phyloP scores from a whole-genome alignment of 2,113 vertebrate genomes.

The Hymenochirus boettgeri region DNA sequence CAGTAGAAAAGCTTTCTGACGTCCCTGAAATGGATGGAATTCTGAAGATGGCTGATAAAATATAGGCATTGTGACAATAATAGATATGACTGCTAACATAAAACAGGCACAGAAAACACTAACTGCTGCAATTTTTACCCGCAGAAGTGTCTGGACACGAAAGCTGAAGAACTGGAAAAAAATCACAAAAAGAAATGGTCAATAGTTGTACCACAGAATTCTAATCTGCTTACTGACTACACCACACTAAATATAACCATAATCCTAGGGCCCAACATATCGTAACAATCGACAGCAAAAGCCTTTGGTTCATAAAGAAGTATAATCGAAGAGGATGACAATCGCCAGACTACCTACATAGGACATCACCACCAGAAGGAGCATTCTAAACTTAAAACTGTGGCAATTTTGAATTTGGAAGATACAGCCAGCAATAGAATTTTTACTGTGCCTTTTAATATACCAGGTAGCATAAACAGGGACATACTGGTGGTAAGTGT shows the following conservation, averaged over 20 bases:
- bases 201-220: conserved; percentile 7
- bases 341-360: conserved; percentile 50
- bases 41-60: conserved; percentile 3
- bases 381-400: conserved; percentile 48
- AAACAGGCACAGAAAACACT: not conserved
- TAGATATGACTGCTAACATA: not conserved
- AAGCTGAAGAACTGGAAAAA: not conserved
- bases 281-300: conserved; percentile 39
- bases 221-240: not conserved
- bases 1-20: too few relatives aligned
- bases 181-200: conserved; percentile 21
- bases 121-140: not conserved
- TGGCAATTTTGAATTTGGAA: conserved; percentile 51
- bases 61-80: not conserved
- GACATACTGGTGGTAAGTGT: not conserved
- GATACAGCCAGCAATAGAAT: conserved; percentile 41
- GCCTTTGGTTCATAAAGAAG: conserved; percentile 44
- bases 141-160: not conserved
- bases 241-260: not conserved
- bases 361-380: conserved; percentile 52
- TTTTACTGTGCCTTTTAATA: too few relatives aligned
- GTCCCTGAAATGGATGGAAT: too few relatives aligned
- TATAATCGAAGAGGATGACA: conserved; percentile 43
- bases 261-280: conserved; percentile 3
- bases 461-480: not conserved